A percentile compares a stretch with the other conserved stretches of the same genome.
phyloP scores from a whole-genome alignment of 2,888 invertebrate species.

The Eupeodes luniger region DNA sequence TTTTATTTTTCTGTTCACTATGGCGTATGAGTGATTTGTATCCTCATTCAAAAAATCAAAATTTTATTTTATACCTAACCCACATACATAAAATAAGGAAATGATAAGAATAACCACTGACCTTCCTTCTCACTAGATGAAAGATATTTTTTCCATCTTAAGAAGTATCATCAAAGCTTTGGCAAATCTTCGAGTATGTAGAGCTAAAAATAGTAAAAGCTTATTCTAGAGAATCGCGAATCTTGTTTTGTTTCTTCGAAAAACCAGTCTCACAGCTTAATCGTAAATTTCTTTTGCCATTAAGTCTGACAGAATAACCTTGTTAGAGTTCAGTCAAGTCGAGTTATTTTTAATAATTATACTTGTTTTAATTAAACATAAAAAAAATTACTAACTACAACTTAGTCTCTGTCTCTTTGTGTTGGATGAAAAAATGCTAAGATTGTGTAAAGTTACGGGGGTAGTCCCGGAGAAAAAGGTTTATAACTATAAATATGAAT shows the following conservation, averaged over 20 bases:
- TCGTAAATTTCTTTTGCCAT: neutral
- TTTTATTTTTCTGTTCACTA: too few species aligned
- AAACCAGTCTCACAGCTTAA: neutral
- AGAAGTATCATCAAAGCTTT: too few species aligned
- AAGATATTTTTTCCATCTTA: too few species aligned
- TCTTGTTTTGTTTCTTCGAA: neutral
- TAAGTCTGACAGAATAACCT: slow-evolving; percentile 6
- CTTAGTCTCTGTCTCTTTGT: neutral
- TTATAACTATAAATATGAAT: neutral
- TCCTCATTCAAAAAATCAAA: too few species aligned
- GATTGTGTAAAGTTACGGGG: neutral
- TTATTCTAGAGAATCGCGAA: too few species aligned
- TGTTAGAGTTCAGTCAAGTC: slow-evolving; percentile 5
- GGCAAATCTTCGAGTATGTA: too few species aligned
- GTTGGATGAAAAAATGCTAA: neutral
- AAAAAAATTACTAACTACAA: neutral
- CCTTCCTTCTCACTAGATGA: too few species aligned
- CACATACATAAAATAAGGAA: too few species aligned
- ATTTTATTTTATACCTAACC: too few species aligned
- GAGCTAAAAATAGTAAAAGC: too few species aligned
- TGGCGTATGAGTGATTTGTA: too few species aligned
- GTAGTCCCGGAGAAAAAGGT: neutral
- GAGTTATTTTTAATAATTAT: neutral
- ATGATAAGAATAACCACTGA: too few species aligned
- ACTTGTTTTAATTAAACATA: neutral